These are phyloP conservation scores for Anoplophora glabripennis DNA, from an alignment of 1,140 invertebrate species.

Conservation along the genomic window DNA sequence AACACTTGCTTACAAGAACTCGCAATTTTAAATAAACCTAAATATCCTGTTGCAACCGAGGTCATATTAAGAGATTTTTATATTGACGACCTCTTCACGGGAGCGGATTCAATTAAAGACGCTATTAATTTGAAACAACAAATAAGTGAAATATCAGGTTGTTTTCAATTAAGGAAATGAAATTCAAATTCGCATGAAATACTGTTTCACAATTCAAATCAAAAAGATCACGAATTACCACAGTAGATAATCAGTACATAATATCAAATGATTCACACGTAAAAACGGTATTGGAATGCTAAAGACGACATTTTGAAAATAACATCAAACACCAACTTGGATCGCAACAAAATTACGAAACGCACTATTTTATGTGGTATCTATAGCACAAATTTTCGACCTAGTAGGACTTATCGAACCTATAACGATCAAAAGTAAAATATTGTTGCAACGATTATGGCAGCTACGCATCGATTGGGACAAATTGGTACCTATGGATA, in stretches of 20 bases:
- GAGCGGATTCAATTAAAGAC: not conserved
- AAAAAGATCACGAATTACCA: too few species aligned
- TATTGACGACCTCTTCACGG: slow-evolving; percentile 37
- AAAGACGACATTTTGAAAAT: not conserved
- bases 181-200: not conserved
- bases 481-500: too few species aligned
- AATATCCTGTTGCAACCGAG: slow-evolving; percentile 4
- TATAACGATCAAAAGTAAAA: not conserved
- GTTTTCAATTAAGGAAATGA: slow-evolving; percentile 8
- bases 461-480: not conserved
- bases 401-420: not conserved
- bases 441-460: not conserved
- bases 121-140: not conserved
- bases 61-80: slow-evolving; percentile 36
- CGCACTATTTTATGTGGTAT: too few species aligned
- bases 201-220: not conserved
- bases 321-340: not conserved
- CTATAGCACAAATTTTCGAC: slow-evolving; percentile 2
- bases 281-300: not conserved
- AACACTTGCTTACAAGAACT: slow-evolving; percentile 26
- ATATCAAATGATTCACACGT: not conserved
- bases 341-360: too few species aligned
- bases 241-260: too few species aligned
- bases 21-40: slow-evolving; percentile 11
- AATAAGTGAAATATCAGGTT: not conserved